Evolutionary conservation across 2,797 vertebrate species (phyloP).

Genomic region (Neosilurus mollespiculum): DNA sequence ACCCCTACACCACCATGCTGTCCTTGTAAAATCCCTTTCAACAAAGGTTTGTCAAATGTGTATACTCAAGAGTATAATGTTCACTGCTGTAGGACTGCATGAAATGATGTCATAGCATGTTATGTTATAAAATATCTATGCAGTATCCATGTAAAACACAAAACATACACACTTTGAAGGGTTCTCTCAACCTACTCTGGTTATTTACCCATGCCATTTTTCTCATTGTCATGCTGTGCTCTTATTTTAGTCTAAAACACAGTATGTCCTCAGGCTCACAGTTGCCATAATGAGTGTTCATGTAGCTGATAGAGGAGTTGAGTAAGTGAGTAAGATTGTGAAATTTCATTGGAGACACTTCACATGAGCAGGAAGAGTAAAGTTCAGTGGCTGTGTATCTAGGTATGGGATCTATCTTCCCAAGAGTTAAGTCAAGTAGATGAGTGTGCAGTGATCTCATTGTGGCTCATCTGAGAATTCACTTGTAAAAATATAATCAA

Average conservation of each 20-base stretch:
- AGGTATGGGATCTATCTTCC: background rate
- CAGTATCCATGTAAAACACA: background rate
- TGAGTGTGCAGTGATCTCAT: background rate
- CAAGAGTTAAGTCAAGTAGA: background rate
- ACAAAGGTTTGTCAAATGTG: background rate
- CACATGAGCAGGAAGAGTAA: constrained; percentile 3
- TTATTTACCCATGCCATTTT: background rate
- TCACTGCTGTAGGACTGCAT: background rate
- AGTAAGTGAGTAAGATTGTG: constrained; percentile 44
- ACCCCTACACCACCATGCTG: no score
- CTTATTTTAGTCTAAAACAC: constrained; percentile 23
- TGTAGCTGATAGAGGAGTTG: constrained; percentile 39
- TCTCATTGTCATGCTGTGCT: constrained; percentile 4
- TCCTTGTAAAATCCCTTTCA: no score
- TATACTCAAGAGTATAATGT: background rate
- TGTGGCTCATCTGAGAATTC: background rate
- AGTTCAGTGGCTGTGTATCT: constrained; percentile 2
- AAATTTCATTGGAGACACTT: constrained; percentile 37
- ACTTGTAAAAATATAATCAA: background rate
- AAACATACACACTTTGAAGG: background rate
- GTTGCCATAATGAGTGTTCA: constrained; percentile 32
- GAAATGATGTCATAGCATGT: background rate
- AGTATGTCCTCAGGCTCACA: constrained; percentile 19
- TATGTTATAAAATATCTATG: background rate
- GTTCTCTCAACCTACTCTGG: background rate